Conservation (phyloP, 2,113 vertebrate genomes). For the Apus apus region DNA sequence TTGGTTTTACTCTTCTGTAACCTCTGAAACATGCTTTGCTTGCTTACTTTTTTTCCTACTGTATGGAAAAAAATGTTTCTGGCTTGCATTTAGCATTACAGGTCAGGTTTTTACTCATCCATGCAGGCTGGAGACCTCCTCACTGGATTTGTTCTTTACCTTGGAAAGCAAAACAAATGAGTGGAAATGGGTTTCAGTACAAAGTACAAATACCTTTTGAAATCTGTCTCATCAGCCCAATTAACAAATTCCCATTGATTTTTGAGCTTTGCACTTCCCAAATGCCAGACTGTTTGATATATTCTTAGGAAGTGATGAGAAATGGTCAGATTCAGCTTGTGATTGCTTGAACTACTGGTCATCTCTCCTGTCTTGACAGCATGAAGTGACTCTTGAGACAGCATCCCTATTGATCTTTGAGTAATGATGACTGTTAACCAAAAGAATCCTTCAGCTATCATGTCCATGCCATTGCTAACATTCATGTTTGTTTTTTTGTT, state of each 20-base stretch:
- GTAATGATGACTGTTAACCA: not conserved
- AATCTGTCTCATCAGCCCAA: not conserved
- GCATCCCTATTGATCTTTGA: not conserved
- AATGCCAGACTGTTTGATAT: not conserved
- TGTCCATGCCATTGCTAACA: accelerated
- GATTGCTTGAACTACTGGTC: not conserved
- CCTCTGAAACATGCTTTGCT: not conserved
- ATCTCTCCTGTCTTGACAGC: not conserved
- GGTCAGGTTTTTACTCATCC: not conserved
- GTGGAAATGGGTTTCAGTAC: not conserved
- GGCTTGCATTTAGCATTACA: not conserved
- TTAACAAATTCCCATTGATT: not conserved
- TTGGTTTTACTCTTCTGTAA: not conserved
- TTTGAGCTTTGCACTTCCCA: not conserved
- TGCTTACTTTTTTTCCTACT: not conserved
- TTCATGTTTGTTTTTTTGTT: not conserved
- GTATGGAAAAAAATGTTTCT: not conserved
- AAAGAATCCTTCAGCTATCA: not conserved
- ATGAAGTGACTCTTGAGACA: not conserved
- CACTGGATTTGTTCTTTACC: not conserved
- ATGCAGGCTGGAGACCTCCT: not conserved
- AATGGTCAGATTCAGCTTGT: not conserved
- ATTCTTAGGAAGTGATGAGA: not conserved
- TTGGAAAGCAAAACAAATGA: not conserved
- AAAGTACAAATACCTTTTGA: not conserved